Evolutionary conservation across 1,140 invertebrate genomes (phyloP).

Genomic region (Macrosteles quadrilineatus): DNA sequence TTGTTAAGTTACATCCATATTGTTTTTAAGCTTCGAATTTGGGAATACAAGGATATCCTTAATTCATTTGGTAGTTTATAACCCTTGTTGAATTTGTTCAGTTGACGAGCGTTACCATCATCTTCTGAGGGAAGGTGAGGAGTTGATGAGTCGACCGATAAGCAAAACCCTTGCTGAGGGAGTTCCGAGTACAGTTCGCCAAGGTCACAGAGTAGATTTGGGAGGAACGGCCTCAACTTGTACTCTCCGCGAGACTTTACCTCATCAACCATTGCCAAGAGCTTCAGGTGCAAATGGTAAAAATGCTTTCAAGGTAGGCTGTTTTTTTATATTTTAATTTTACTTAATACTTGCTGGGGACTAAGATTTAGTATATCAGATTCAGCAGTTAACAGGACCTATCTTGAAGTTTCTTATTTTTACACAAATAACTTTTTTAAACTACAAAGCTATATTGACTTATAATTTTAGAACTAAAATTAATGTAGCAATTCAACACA

Average conservation of each 20-base stretch:
- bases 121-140: slow-evolving; percentile 6
- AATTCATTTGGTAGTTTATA: no score
- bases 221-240: background rate
- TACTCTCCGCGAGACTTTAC: background rate
- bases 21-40: no score
- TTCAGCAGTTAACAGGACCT: no score
- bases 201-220: background rate
- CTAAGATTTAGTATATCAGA: no score
- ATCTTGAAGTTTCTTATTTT: no score
- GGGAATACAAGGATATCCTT: no score
- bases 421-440: no score
- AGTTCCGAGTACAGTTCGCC: background rate
- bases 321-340: background rate
- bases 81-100: background rate
- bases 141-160: background rate
- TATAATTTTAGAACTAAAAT: no score
- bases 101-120: slow-evolving; percentile 3
- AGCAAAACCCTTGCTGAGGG: background rate
- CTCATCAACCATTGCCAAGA: background rate
- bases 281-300: background rate
- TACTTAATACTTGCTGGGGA: no score
- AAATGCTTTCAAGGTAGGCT: background rate
- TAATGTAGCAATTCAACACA: no score
- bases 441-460: no score
- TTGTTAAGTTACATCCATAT: no score